phyloP scores from a whole-genome alignment of 2,113 vertebrate species.

The Oreochromis aureus region DNA sequence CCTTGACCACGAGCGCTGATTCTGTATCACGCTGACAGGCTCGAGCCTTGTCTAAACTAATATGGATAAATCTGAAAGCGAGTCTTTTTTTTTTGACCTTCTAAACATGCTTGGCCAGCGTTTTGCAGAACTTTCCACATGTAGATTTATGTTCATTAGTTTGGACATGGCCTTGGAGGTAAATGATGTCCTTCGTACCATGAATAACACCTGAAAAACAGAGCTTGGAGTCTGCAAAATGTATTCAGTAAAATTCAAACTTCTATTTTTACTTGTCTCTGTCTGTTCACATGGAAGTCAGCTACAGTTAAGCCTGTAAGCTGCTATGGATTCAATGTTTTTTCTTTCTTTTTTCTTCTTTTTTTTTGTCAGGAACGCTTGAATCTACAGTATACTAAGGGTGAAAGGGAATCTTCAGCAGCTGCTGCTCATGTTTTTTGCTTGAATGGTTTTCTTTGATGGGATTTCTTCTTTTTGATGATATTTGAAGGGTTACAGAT shows the following conservation, averaged over 20 bases:
- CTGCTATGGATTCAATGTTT: neutral
- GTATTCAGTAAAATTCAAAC: neutral
- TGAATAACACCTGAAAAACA: neutral
- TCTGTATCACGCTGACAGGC: conserved; percentile 54
- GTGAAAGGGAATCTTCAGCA: neutral
- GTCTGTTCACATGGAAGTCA: neutral
- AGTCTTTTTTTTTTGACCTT: conserved; percentile 23
- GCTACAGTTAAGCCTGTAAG: neutral
- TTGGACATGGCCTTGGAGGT: neutral
- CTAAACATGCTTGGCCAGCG: conserved; percentile 3
- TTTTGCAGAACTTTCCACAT: conserved; percentile 19
- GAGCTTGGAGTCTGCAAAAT: neutral
- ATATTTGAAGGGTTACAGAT: neutral
- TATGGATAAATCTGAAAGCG: conserved; percentile 46
- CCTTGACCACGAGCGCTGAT: conserved; percentile 14
- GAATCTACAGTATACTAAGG: neutral
- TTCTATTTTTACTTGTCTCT: neutral
- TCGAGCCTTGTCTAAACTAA: conserved; percentile 31
- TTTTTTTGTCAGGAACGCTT: neutral
- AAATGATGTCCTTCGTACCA: neutral
- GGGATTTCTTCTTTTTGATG: neutral
- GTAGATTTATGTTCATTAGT: conserved; percentile 27
- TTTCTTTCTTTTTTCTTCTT: neutral
- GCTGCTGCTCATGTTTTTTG: neutral
- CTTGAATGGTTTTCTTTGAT: neutral